Conservation (phyloP, 2,888 invertebrate genomes). For the Tipula confusa region DNA sequence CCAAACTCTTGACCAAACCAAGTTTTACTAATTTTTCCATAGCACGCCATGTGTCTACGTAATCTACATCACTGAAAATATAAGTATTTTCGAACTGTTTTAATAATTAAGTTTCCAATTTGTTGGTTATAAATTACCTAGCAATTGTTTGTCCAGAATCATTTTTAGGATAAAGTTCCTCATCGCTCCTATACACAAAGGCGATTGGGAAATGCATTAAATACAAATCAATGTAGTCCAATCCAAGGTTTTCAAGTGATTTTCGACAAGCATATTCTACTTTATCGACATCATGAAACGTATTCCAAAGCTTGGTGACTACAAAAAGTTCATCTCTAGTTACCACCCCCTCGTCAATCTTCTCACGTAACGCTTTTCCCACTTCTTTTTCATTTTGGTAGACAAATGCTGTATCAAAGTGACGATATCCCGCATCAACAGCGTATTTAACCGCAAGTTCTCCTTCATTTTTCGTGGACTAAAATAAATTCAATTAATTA, state of each 20-base stretch:
- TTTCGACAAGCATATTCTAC: conserved; percentile 60
- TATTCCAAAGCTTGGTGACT: conserved; percentile 44
- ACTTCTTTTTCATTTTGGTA: conserved; percentile 53
- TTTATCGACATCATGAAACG: conserved; percentile 56
- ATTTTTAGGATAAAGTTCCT: conserved; percentile 39
- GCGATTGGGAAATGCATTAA: conserved; percentile 80
- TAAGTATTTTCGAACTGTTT: too few species aligned
- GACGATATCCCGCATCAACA: conserved; percentile 54
- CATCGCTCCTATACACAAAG: conserved; percentile 51
- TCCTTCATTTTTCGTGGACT: background rate
- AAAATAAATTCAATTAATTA: background rate
- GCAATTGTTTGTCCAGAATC: conserved; percentile 34
- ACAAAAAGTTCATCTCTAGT: conserved; percentile 50
- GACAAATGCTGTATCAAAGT: conserved; percentile 54
- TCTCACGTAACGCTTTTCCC: conserved; percentile 48
- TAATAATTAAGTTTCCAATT: too few species aligned
- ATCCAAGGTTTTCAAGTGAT: conserved; percentile 59
- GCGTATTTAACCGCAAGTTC: conserved; percentile 45
- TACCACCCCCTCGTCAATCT: conserved; percentile 49
- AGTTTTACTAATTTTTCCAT: conserved; percentile 69
- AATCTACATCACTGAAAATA: conserved; percentile 59
- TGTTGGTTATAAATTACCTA: too few species aligned
- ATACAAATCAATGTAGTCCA: conserved; percentile 75
- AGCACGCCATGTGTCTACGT: conserved; percentile 71
- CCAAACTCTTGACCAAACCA: conserved; percentile 72